These are phyloP conservation scores for Maniola hyperantus DNA, from an alignment of 2,888 invertebrate genomes.

Conservation along the genomic window DNA sequence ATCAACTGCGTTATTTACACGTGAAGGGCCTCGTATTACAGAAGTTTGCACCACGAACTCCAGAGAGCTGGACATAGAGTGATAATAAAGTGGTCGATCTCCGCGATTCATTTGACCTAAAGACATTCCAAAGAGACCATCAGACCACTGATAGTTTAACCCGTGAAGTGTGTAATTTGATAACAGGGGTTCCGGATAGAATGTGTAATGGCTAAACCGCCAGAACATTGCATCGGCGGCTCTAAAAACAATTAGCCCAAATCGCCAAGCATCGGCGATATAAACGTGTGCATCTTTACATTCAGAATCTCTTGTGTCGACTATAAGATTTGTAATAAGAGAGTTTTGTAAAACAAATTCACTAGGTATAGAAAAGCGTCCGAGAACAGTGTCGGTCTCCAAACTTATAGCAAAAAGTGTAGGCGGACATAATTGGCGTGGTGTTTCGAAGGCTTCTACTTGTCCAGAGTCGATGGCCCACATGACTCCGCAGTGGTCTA, in stretches of 20 bases:
- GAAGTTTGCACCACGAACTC: conserved; percentile 89
- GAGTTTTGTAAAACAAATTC: conserved; percentile 86
- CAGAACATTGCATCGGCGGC: conserved; percentile 83
- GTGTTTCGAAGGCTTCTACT: conserved; percentile 85
- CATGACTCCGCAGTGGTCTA: conserved; percentile 89
- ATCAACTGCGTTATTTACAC: conserved; percentile 62
- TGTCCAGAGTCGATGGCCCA: conserved; percentile 93
- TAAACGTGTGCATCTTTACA: conserved; percentile 86
- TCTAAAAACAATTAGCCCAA: conserved; percentile 84
- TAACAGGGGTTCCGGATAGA: conserved; percentile 87
- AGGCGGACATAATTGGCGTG: conserved; percentile 88
- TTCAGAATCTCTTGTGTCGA: conserved; percentile 84
- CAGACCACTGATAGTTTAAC: conserved; percentile 91
- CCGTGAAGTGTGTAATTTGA: conserved; percentile 89
- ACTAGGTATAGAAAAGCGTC: conserved; percentile 85
- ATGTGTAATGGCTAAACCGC: conserved; percentile 86
- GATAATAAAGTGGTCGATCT: conserved; percentile 88
- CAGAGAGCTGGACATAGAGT: conserved; percentile 91
- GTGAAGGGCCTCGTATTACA: conserved; percentile 85
- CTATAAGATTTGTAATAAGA: conserved; percentile 86
- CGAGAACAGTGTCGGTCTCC: conserved; percentile 84
- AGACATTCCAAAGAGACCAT: conserved; percentile 90
- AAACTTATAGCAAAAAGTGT: conserved; percentile 89
- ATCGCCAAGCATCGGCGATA: conserved; percentile 87
- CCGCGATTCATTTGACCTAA: conserved; percentile 82